Evolutionary conservation across 2,888 invertebrate genomes (phyloP), one percentile per base, ranked within the genome.

Genomic region (Taenaris catops): DNA sequence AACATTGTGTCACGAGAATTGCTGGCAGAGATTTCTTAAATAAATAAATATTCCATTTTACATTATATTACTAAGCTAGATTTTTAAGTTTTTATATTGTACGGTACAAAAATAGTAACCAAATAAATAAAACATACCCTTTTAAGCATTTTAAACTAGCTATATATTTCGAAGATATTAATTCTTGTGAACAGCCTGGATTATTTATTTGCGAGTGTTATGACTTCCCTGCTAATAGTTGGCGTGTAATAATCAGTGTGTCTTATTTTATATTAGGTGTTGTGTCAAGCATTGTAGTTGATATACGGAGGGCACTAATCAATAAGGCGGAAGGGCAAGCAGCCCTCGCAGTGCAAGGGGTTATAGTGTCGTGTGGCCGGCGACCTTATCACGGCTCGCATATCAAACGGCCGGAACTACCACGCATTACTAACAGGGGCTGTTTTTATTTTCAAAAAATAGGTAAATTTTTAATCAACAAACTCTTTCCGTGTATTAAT

Each of bases 321-420:
- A 80, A 84, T 84, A 83, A 78, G 73, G 72, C 74, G 73, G 74
- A 74, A 80, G 81, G 80, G 81, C 71, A 68, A 68, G 62, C 69
- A 64, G 71, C 79, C 81, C 76, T 70, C 66, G 50, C 56, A 60
- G 57, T 67, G 53, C 56, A 79, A 81, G 81, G 83, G 83, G 81
- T 79, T 76, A 71, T 66, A 74, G 76, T 83, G 80, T 78, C 79
- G 81, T 74, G 78, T 79, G 79, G 78, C 63, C 65, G 61, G 53
- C 58, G 49, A 51, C 53, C 72, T 81, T 84, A 84, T 84, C 84
- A 70, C 61, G 49, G 63, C 61, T 68, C 64, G 76, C 76, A 79
- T 80, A 84, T 86, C 83, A 81, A 81, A 79, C 71, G 62, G 57
- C 61, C 66, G 70, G 71, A 67, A 70, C 69, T 60, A 65, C 69